A percentile compares a stretch with the other conserved stretches of the same genome.
These are phyloP conservation scores for Eueremaeus valkanovi DNA, from an alignment of 2,888 invertebrate genomes.

Conservation along the genomic window DNA sequence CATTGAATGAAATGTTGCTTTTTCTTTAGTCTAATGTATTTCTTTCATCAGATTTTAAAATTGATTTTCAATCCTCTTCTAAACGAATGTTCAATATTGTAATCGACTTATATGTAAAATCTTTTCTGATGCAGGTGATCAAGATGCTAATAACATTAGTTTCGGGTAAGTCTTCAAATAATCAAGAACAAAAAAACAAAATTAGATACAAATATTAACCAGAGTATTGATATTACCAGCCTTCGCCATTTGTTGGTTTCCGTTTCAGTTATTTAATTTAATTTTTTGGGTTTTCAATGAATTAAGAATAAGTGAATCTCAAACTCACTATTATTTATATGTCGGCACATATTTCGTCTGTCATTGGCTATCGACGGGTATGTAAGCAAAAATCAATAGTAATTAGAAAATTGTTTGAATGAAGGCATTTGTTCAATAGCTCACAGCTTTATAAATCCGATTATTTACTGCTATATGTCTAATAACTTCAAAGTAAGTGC, in stretches of 20 bases:
- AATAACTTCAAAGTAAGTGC: background rate
- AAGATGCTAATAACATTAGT: background rate
- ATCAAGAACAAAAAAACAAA: too few species aligned
- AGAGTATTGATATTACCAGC: background rate
- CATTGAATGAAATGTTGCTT: too few species aligned
- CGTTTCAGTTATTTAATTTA: background rate
- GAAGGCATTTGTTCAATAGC: too few species aligned
- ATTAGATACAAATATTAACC: background rate
- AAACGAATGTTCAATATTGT: background rate
- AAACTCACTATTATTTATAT: background rate
- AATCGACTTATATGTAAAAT: background rate
- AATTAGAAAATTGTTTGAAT: too few species aligned
- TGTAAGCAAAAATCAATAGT: background rate
- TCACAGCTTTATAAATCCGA: background rate
- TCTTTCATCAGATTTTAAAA: too few species aligned
- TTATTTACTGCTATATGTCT: background rate
- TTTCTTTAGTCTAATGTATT: too few species aligned
- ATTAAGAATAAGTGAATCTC: background rate
- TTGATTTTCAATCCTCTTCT: too few species aligned
- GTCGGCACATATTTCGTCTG: background rate
- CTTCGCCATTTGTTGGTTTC: slow-evolving; percentile 12
- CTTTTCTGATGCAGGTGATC: background rate
- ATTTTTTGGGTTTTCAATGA: background rate
- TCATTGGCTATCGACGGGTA: background rate
- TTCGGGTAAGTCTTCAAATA: background rate